A percentile compares a stretch with the other conserved stretches of the same genome.
Evolutionary conservation across 2,888 invertebrate species (phyloP).

Genomic region (Macrophya annulata): DNA sequence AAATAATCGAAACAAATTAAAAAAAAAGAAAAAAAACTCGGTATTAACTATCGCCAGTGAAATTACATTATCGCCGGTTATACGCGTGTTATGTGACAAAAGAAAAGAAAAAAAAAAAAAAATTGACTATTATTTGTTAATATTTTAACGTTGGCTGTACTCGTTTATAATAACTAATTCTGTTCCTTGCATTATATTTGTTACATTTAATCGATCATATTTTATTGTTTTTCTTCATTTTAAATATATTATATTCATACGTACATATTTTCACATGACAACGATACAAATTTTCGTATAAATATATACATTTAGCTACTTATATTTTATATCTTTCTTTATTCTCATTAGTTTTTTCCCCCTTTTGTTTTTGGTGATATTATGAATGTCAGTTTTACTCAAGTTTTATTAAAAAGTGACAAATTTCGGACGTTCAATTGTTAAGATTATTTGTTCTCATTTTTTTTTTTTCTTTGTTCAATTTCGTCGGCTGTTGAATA

Average conservation of each 20-base stretch:
- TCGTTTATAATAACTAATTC: background rate
- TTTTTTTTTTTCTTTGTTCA: background rate
- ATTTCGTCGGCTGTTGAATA: background rate
- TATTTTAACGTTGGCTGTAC: background rate
- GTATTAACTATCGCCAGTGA: background rate
- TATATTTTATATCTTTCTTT: background rate
- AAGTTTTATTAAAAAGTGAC: constrained; percentile 68
- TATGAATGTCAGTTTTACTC: constrained; percentile 71
- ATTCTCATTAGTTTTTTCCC: background rate
- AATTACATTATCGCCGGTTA: background rate
- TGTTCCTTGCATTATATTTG: constrained; percentile 7
- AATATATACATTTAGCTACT: background rate
- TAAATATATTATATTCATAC: background rate
- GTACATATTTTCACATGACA: background rate
- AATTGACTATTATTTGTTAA: constrained; percentile 5
- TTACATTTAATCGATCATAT: background rate
- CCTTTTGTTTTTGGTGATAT: constrained; percentile 56
- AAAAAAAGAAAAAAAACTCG: background rate
- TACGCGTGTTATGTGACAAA: constrained; percentile 18
- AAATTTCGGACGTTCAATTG: constrained; percentile 72
- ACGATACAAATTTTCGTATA: background rate
- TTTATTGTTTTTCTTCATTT: background rate
- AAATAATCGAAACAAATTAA: background rate
- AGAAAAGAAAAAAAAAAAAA: too few relatives aligned
- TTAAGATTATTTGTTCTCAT: constrained; percentile 33